These are phyloP conservation scores for Melanaphis sacchari DNA, from an alignment of 1,140 invertebrate genomes.

Conservation along the genomic window DNA sequence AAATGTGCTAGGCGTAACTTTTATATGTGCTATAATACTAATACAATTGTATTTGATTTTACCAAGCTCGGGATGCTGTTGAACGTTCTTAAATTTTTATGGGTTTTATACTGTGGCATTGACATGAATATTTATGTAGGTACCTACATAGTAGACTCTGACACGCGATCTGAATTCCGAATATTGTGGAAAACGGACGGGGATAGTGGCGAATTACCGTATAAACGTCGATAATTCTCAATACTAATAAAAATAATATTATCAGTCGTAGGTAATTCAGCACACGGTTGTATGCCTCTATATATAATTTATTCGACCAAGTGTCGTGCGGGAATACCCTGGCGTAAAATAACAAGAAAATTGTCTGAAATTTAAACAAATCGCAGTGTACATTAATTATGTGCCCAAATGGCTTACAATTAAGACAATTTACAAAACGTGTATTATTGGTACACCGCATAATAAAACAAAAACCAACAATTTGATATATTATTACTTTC, in stretches of 20 bases:
- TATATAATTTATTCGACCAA: background rate
- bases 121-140: background rate
- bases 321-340: background rate
- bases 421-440: too few species aligned
- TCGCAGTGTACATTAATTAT: background rate
- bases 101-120: background rate
- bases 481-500: background rate
- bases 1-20: background rate
- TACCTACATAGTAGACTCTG: background rate
- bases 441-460: too few species aligned
- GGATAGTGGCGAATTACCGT: background rate
- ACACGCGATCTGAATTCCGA: background rate
- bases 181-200: background rate
- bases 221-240: background rate
- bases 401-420: too few species aligned
- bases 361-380: background rate
- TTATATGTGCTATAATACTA: too few species aligned
- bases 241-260: background rate
- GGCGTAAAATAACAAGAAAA: background rate
- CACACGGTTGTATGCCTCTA: background rate
- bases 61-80: background rate
- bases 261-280: background rate
- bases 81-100: background rate
- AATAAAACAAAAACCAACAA: too few species aligned
- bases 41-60: background rate